Base-by-base conservation (phyloP, 2,113 vertebrate genomes). In the Festucalex cinctus region DNA sequence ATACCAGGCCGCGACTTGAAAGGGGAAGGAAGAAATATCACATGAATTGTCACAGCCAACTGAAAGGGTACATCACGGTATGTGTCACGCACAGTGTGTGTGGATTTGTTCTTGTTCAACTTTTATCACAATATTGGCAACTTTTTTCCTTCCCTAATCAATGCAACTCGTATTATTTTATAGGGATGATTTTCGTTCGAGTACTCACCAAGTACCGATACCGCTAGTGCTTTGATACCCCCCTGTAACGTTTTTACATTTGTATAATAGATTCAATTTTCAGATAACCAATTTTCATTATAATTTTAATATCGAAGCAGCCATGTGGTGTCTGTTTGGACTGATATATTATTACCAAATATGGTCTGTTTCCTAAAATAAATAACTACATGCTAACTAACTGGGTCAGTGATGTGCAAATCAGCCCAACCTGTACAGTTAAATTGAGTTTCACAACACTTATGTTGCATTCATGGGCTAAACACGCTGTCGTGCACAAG, bases 1-100 rank as follows among this genome's bases (percentile, higher is more conserved):
- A 32, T 69, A 82, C 39, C 68, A 72, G 75, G 35, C 35, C 44
- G 8, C 37, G 35, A 56, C 71, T 73, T 62, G 48, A 74, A 75
- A 66, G 60, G 64, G 53, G 66, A 60, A n/a, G 59, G 36, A 39
- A 56, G 36, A 32, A 72, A 58, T 68, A 72, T 65, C 63, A 69
- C 28, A 53, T 19, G 37, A 32, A 61, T n/a, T 49, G 66, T 54
- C 41, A 48, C 37, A 56, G 53, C 59, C 35, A 66, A 58, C 39
- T 51, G 36, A 17, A 60, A 12, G 58, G 17, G 49, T 62, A 59
- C 60, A 39, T 57, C 3, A 57, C 28, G 35, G 37, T n/a, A 17
- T 44, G 63, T 75, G 36, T 59, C 9, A 17, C 51, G 46, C 14
- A 32, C 28, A 46, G 49, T n/a, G 12, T 66, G 64, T 61, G 19